These are phyloP conservation scores for Seladonia tumulorum DNA, from an alignment of 2,888 invertebrate genomes.

Conservation along the genomic window DNA sequence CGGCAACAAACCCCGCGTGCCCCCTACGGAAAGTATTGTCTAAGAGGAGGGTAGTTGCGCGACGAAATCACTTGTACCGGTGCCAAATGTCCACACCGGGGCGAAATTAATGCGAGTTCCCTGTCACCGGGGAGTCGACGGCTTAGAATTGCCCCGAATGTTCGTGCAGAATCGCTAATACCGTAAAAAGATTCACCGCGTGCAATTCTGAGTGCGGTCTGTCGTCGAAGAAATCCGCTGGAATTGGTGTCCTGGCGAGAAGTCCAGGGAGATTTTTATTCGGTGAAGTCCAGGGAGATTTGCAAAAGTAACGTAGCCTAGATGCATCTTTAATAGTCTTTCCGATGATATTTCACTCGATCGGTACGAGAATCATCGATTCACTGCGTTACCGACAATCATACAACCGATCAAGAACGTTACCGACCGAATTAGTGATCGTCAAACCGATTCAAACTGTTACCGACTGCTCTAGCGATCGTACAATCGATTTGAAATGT, in stretches of 20 bases:
- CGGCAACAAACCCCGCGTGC: not conserved
- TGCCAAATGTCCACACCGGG: slow-evolving; percentile 34
- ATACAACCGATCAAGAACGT: not conserved
- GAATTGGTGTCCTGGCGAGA: not conserved
- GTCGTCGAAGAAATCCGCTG: not conserved
- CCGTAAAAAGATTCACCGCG: not conserved
- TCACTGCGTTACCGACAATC: not conserved
- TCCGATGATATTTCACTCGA: not conserved
- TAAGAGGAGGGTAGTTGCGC: not conserved
- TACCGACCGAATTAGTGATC: not conserved
- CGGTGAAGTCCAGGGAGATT: not conserved
- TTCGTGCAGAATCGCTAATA: not conserved
- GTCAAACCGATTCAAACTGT: not conserved
- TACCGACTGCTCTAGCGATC: not conserved
- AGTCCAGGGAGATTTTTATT: not conserved
- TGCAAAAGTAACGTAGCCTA: not conserved
- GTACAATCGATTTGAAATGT: not conserved
- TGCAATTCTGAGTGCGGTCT: not conserved
- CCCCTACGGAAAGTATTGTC: not conserved
- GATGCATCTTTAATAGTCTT: no score
- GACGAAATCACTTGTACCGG: slow-evolving; percentile 29
- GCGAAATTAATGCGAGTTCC: slow-evolving; percentile 39
- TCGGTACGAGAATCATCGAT: not conserved
- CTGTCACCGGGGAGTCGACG: not conserved
- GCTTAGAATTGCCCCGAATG: not conserved